Evolutionary conservation across 2,113 vertebrate species (phyloP).

Genomic region (Serinus canaria): DNA sequence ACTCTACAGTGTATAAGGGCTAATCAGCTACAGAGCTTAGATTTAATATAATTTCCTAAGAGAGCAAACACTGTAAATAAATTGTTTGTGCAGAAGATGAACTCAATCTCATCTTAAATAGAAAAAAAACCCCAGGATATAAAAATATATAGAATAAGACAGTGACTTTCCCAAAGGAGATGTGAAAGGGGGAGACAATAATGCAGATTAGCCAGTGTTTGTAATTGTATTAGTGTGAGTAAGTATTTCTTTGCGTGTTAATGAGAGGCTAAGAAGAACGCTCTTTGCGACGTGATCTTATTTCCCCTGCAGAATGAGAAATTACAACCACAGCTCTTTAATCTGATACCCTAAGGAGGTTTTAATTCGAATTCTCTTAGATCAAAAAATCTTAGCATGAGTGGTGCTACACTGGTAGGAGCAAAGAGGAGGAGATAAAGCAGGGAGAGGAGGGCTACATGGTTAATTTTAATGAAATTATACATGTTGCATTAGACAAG

Average conservation of each 20-base stretch:
- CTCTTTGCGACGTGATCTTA: background rate
- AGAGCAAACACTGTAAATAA: background rate
- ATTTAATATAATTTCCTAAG: background rate
- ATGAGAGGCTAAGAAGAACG: slow-evolving; percentile 5
- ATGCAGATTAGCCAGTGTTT: background rate
- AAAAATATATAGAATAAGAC: slow-evolving; percentile 4
- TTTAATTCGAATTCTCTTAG: background rate
- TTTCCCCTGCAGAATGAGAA: background rate
- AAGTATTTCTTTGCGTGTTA: background rate
- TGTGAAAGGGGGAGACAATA: background rate
- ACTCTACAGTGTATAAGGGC: background rate
- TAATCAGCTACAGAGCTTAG: background rate
- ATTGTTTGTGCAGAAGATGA: slow-evolving; percentile 4
- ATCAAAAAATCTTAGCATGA: background rate
- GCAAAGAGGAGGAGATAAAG: background rate
- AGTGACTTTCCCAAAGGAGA: background rate
- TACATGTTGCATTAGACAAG: background rate
- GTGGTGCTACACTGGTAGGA: background rate
- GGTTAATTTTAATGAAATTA: background rate
- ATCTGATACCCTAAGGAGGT: background rate
- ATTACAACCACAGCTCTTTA: background rate
- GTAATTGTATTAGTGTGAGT: background rate
- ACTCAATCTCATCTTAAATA: background rate
- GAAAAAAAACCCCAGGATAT: background rate
- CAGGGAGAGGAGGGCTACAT: background rate